phyloP scores from a whole-genome alignment of 2,113 vertebrate genomes.

The Crotalus tigris region DNA sequence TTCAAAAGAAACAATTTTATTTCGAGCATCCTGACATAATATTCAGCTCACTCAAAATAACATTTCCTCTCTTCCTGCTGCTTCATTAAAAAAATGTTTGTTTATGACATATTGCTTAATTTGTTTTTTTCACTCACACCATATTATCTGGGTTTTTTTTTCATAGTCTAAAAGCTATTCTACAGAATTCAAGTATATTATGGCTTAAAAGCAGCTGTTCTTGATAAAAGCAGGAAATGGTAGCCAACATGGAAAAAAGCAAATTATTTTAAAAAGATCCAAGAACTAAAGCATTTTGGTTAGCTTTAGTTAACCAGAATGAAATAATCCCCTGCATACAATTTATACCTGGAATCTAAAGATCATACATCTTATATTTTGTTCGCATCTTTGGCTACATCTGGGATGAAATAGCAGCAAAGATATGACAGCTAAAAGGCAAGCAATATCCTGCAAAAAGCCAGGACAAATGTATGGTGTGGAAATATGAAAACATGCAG shows the following conservation, averaged over 20 bases:
- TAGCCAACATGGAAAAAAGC: neutral
- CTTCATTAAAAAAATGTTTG: neutral
- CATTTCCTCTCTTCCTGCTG: neutral
- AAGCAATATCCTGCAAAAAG: neutral
- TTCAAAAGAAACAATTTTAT: neutral
- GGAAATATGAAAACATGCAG: neutral
- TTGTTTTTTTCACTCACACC: neutral
- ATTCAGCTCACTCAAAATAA: neutral
- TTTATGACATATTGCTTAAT: neutral
- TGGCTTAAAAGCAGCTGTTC: neutral
- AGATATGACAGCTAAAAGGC: neutral
- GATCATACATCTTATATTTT: neutral
- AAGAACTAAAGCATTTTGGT: neutral
- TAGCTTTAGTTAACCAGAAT: neutral
- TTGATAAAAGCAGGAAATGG: neutral
- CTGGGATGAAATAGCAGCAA: neutral
- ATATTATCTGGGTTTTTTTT: neutral
- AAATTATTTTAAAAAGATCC: neutral
- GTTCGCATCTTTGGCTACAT: neutral
- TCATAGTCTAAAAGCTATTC: neutral
- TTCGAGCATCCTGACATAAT: neutral
- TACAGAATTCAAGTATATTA: neutral
- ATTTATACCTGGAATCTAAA: neutral
- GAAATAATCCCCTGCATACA: neutral
- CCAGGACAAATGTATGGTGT: neutral